Base-by-base conservation (phyloP, 2,113 vertebrate species). In the Syngnathus typhle region DNA sequence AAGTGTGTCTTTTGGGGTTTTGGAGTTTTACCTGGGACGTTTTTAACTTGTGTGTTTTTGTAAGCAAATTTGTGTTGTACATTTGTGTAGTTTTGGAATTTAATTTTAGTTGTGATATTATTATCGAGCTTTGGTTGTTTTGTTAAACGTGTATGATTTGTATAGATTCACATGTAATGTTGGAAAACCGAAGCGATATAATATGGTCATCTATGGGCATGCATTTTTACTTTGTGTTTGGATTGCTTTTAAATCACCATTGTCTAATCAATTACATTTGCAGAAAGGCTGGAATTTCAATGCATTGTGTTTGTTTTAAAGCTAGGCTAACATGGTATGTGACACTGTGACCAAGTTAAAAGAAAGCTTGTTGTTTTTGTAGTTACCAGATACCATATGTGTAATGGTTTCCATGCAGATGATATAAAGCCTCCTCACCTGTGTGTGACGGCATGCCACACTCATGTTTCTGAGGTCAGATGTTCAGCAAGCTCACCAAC, bases 391-490 rank as follows among this genome's bases (percentile, higher is more conserved):
- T 61, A 16, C 81, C 79, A 41, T 19, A 65, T 64, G 81, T 80
- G 67, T 54, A 68, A 64, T 60, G 67, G 64, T 43, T 67, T 75
- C 41, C 63, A 54, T 71, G 68, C 71, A 66, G 65, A 71, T 82
- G 78, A 87, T 75, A 43, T 43, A 64, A 75, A 56, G 71, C 69
- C 70, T 73, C 68, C 70, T 78, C 76, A 80, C 77, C 74, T 83
- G 74, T 79, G 79, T 64, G 67, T 56, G 66, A 62, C 74, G 60
- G 60, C 65, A 73, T 52, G 63, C 74, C 65, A 38, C 36, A 65
- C 62, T 80, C 71, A 59, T 52, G 74, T 79, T 77, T 76, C 67
- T 68, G 55, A 68, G 68, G 66, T 60, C 52, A 62, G 60, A 66
- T 63, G 54, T 60, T 39, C 41, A 47, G 69, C 49, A 66, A 74